These are phyloP conservation scores for Cyclargus thomasi DNA, from an alignment of 1,140 invertebrate species.

Conservation along the genomic window DNA sequence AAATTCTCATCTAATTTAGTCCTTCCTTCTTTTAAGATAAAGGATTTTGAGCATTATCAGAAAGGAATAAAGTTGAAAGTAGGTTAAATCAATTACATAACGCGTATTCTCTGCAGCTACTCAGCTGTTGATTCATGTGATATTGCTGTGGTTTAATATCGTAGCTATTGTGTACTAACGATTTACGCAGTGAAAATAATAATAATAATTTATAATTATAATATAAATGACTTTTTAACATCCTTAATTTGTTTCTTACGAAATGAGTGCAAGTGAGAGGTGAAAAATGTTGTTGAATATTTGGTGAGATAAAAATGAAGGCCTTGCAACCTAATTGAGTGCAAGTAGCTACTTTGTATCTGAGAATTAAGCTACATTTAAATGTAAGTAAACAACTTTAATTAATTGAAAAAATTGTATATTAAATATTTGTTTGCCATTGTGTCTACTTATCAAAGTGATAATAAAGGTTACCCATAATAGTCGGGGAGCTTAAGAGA, in stretches of 20 bases:
- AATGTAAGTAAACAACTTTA: neutral
- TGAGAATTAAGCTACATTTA: neutral
- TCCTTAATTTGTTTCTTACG: neutral
- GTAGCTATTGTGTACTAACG: neutral
- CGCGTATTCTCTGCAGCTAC: neutral
- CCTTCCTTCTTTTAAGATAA: neutral
- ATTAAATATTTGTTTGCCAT: too few relatives aligned
- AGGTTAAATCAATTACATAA: neutral
- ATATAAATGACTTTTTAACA: neutral
- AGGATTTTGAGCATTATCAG: neutral
- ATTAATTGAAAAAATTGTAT: too few relatives aligned
- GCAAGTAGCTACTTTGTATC: too few relatives aligned
- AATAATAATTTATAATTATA: neutral
- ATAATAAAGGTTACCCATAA: too few relatives aligned
- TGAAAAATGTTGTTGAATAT: neutral
- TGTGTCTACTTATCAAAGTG: too few relatives aligned
- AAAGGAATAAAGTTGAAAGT: neutral
- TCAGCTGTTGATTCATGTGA: neutral
- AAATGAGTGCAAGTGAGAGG: neutral
- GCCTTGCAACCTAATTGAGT: neutral
- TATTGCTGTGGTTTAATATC: neutral
- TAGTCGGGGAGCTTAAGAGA: too few relatives aligned
- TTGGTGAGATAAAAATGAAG: neutral
- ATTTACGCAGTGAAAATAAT: too few relatives aligned
- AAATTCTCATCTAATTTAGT: conserved; percentile 1